Percentiles rank a stretch among this genome's conserved stretches.
These are phyloP conservation scores for Vulpes lagopus DNA, from an alignment of 2,113 vertebrate genomes.

Conservation along the genomic window DNA sequence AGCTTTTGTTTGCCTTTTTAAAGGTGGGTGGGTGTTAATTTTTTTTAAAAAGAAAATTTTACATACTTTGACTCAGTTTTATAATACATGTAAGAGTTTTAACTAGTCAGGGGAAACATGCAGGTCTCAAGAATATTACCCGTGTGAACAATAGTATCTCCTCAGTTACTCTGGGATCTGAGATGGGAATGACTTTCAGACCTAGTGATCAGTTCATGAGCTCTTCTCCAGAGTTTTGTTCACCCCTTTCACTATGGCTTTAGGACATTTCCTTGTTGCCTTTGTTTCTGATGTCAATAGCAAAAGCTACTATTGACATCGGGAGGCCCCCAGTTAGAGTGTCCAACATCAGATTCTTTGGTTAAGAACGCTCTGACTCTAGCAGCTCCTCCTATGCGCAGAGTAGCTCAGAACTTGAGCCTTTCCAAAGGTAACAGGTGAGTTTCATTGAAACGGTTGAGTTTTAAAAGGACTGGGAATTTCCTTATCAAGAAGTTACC, in stretches of 20 bases:
- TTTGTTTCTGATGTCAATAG: conserved; percentile 23
- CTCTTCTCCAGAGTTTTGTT: background rate
- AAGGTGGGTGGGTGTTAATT: background rate
- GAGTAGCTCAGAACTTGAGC: background rate
- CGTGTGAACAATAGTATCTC: background rate
- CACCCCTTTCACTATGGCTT: background rate
- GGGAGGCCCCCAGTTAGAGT: background rate
- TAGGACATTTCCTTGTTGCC: background rate
- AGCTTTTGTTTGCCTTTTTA: background rate
- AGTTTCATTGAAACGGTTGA: background rate
- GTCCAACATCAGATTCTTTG: background rate
- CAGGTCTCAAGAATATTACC: background rate
- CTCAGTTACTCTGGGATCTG: background rate
- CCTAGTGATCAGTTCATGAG: background rate
- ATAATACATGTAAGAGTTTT: background rate
- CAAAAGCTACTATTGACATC: background rate
- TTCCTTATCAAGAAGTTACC: background rate
- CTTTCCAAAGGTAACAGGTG: background rate
- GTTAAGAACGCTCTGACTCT: background rate
- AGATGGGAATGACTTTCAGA: background rate
- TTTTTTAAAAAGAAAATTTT: background rate
- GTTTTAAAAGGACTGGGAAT: background rate
- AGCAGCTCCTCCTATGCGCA: background rate
- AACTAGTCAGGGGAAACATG: background rate
- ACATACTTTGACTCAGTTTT: background rate